Evolutionary conservation across 1,140 invertebrate genomes (phyloP).

Genomic region (Antheraea pernyi): DNA sequence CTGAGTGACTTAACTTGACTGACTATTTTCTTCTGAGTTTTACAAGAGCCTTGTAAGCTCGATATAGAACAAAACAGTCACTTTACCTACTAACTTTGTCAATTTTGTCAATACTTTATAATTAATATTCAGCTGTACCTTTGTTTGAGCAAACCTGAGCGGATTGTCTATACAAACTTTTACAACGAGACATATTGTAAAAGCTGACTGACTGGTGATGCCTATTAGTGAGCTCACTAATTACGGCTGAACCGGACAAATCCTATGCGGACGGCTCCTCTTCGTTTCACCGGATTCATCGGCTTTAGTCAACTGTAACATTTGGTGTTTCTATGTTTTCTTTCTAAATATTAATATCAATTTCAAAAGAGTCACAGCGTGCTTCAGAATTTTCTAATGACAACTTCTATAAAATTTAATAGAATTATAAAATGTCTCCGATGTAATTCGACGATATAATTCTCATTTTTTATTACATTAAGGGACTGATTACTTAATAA

Average conservation of each 20-base stretch:
- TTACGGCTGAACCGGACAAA: neutral
- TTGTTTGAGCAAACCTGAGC: neutral
- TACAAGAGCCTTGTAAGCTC: too few species aligned
- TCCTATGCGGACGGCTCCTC: neutral
- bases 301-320: conserved; percentile 1
- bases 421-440: too few species aligned
- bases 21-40: too few species aligned
- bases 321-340: neutral
- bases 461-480: too few species aligned
- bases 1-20: too few species aligned
- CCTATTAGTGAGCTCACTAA: conserved; percentile 1
- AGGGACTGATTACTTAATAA: too few species aligned
- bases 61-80: too few species aligned
- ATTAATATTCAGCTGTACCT: neutral
- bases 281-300: neutral
- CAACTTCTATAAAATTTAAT: too few species aligned
- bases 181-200: neutral
- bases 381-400: neutral
- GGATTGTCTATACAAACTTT: neutral
- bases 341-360: neutral
- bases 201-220: neutral
- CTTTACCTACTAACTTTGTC: too few species aligned
- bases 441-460: too few species aligned
- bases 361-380: neutral
- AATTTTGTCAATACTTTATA: neutral